A percentile compares a stretch with the other conserved stretches of the same genome.
These are phyloP conservation scores for Clarias batrachus DNA, from an alignment of 2,113 vertebrate genomes.

Conservation along the genomic window DNA sequence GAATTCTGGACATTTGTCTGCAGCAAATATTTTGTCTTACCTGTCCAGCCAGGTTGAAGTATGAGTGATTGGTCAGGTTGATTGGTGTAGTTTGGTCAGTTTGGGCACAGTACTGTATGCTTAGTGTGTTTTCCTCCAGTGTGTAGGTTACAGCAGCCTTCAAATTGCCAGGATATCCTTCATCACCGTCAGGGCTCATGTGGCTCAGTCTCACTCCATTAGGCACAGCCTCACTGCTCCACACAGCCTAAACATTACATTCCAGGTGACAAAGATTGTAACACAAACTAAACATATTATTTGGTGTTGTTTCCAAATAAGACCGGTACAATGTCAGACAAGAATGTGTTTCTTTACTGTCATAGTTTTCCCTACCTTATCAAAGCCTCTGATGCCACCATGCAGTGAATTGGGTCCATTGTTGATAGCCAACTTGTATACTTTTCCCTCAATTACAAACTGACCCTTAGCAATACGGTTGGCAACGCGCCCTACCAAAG, in stretches of 20 bases:
- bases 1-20: not conserved
- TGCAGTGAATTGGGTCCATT: constrained; percentile 88
- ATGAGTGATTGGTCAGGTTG: constrained; percentile 91
- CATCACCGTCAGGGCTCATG: constrained; percentile 84
- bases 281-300: not conserved
- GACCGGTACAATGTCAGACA: not conserved
- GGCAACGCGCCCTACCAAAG: constrained; percentile 86
- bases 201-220: constrained; percentile 80
- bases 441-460: constrained; percentile 76
- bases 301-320: not conserved
- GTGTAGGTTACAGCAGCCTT: constrained; percentile 85
- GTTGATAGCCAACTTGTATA: constrained; percentile 82
- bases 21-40: constrained; percentile 64
- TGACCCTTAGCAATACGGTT: constrained; percentile 85
- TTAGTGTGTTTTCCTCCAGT: constrained; percentile 74
- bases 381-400: constrained; percentile 86
- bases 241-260: constrained; percentile 78
- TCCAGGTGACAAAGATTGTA: not conserved
- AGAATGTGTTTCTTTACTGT: not conserved
- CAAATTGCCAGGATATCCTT: constrained; percentile 89
- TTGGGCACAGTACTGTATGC: constrained; percentile 79
- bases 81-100: constrained; percentile 82
- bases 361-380: constrained; percentile 75
- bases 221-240: constrained; percentile 74
- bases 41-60: constrained; percentile 93